Conservation (phyloP, 30 jellyfish, hydroid and myxozoan genomes). For the Sanderia malayensis region DNA sequence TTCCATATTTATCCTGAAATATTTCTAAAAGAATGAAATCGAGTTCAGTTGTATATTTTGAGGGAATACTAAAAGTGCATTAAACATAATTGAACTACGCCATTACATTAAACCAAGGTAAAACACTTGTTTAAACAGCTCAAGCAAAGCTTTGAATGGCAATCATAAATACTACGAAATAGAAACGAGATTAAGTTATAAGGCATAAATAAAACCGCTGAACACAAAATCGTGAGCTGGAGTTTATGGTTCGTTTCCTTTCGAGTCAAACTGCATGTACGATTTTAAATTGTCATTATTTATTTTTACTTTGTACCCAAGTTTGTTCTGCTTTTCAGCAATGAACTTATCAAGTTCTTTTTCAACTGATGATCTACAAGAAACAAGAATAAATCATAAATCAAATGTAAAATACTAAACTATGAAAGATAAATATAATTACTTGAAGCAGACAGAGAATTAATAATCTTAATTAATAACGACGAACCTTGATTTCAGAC, state of each 20-base stretch:
- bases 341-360: conserved; percentile 51
- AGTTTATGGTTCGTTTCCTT: not conserved
- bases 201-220: too few relatives aligned
- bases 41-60: too few relatives aligned
- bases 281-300: conserved; percentile 39
- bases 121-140: too few relatives aligned
- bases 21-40: too few relatives aligned
- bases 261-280: conserved; percentile 20
- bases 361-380: conserved; percentile 20
- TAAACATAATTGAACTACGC: too few relatives aligned
- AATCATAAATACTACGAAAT: too few relatives aligned
- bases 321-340: conserved; percentile 44
- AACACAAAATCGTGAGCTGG: not conserved
- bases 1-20: too few relatives aligned
- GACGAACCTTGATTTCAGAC: conserved; percentile 35
- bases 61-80: too few relatives aligned
- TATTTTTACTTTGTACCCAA: conserved; percentile 37
- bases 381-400: not conserved
- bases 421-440: not conserved
- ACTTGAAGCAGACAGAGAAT: not conserved
- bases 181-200: too few relatives aligned
- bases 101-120: too few relatives aligned
- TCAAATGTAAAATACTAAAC: not conserved
- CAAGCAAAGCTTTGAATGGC: too few relatives aligned
- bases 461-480: not conserved